phyloP scores from a whole-genome alignment of 2,113 vertebrate genomes.

The Romanogobio albipinnatus region DNA sequence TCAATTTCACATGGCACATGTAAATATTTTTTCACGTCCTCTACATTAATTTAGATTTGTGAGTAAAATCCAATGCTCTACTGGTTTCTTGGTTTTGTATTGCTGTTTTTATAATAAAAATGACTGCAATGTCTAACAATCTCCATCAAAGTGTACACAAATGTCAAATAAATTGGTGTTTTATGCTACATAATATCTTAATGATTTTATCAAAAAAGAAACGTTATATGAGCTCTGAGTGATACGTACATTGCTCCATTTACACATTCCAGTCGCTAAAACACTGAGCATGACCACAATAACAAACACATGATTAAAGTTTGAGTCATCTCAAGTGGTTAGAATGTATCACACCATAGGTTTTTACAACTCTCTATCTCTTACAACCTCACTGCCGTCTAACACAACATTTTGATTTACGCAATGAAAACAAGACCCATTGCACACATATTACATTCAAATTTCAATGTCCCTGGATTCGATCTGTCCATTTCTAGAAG shows the following conservation, averaged over 20 bases:
- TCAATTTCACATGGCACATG: neutral
- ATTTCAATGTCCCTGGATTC: neutral
- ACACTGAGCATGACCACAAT: conserved; percentile 16
- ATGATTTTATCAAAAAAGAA: neutral
- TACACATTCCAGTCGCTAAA: neutral
- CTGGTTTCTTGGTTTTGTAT: no score
- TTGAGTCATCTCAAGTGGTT: neutral
- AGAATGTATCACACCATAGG: neutral
- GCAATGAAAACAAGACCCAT: neutral
- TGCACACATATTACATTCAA: neutral
- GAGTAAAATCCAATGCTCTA: no score
- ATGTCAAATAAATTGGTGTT: neutral
- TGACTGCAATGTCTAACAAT: no score
- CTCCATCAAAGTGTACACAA: no score
- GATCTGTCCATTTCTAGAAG: neutral
- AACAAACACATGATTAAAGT: conserved; percentile 23
- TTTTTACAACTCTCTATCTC: neutral
- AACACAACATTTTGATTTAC: neutral
- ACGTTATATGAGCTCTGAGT: neutral
- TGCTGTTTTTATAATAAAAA: no score
- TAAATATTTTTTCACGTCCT: neutral
- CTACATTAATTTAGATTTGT: neutral
- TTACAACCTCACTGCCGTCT: neutral
- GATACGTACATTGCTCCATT: neutral
- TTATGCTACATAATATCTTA: neutral